Base-by-base conservation (phyloP, 37 sponge, comb jelly and placozoan species). In the Cliona cf. orientalis region DNA sequence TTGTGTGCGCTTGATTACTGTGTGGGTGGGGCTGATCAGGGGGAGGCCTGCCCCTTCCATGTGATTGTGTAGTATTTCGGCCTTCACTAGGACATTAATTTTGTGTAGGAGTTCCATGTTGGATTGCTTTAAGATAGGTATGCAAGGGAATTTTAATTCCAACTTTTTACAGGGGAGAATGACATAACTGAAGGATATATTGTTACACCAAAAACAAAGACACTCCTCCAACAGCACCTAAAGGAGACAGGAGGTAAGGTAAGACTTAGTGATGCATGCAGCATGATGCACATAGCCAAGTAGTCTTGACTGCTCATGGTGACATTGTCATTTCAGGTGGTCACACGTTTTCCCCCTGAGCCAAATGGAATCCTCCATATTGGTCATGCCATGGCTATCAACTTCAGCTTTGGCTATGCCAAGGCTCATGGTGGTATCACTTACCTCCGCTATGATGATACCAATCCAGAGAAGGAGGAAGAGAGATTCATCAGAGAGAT, bases 331-430 rank as follows among this genome's bases (percentile, higher is more conserved):
- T 12, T 2, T 1, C 29, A 95, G 93, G 97, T 96, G 33, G 58
- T 91, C 46, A 99, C 99, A 2, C 49, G 99, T n/a, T 99, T 99
- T 68, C 99, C 99, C 58, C 99, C 99, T 38, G 99, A 99, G 73
- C 99, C 99, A 6, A 99, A 99, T 85, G 99, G 99, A 17, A 92
- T 96, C 49, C 87, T 99, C 0, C 99, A 99, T 78, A 99, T 99
- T 74, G 99, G 99, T 49, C 99, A 99, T 80, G 99, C 99, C 36
- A 99, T 92, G 56, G 97, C 99, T 53, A 99, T 99, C 88, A 99
- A 99, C 80, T 97, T 99, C 72, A 99, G 94, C 70, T 99, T 99
- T 58, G 82, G 85, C 11, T 99, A 94, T 92, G 99, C 99, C 11
- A 90, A 89, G 69, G 86, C 95, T 22, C 87, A 95, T 74, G 81